These are phyloP conservation scores for Bathynomus jamesi DNA, from an alignment of 1,140 invertebrate species.

Conservation along the genomic window DNA sequence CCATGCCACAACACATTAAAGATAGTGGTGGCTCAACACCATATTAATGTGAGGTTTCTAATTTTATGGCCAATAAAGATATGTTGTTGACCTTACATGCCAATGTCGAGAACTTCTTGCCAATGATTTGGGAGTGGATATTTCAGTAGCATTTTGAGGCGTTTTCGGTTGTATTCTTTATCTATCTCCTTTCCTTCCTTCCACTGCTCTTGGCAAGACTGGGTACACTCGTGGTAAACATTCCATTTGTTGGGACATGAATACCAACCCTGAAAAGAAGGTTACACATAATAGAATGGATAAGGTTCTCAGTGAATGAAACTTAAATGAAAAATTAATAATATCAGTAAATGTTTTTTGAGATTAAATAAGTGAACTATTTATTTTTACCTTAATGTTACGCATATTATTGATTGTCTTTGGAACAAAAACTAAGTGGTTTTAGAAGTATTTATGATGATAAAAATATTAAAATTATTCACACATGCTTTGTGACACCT, in stretches of 20 bases:
- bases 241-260: conserved; percentile 96
- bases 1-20: neutral
- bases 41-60: too few species aligned
- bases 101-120: conserved; percentile 87
- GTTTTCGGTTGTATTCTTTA: conserved; percentile 63
- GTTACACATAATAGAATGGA: neutral
- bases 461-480: too few species aligned
- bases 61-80: neutral
- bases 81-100: conserved; percentile 52
- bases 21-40: too few species aligned
- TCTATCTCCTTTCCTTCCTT: conserved; percentile 17
- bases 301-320: neutral
- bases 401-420: neutral
- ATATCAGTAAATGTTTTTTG: neutral
- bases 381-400: neutral
- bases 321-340: neutral
- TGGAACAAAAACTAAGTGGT: neutral
- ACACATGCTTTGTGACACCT: too few species aligned
- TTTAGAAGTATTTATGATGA: too few species aligned
- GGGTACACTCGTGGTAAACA: conserved; percentile 84
- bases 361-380: neutral
- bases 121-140: conserved; percentile 89
- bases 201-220: conserved; percentile 83
- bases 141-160: conserved; percentile 67
- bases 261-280: conserved; percentile 49